phyloP scores from a whole-genome alignment of 2,888 invertebrate species.

The Tipula unca region DNA sequence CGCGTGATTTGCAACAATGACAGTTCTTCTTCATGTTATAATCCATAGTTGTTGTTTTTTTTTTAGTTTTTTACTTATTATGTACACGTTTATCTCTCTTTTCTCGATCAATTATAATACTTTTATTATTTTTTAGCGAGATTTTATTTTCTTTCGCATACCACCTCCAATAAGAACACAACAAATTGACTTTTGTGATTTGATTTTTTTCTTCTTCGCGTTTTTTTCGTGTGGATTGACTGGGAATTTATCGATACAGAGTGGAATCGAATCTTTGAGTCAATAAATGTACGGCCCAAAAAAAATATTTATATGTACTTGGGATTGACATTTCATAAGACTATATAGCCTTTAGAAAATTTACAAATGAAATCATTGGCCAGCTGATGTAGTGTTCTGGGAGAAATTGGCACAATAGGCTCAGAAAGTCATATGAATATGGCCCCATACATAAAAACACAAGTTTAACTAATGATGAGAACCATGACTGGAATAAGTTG shows the following conservation, averaged over 20 bases:
- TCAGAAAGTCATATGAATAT: too few species aligned
- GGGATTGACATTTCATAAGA: too few species aligned
- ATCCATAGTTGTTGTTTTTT: not conserved
- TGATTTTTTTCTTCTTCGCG: not conserved
- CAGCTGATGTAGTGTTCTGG: too few species aligned
- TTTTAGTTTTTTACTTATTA: not conserved
- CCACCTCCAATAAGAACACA: conserved; percentile 2
- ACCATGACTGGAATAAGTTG: too few species aligned
- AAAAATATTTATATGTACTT: too few species aligned
- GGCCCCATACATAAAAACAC: too few species aligned
- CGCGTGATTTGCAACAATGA: conserved; percentile 18
- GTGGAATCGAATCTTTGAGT: not conserved
- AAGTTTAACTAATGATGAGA: too few species aligned
- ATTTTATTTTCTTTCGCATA: not conserved
- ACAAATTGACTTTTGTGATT: not conserved
- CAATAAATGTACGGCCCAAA: too few species aligned
- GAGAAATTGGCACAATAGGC: too few species aligned
- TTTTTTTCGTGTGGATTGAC: not conserved
- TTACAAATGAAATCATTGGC: too few species aligned
- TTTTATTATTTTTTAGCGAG: not conserved
- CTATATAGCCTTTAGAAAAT: too few species aligned
- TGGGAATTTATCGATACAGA: not conserved
- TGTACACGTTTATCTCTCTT: conserved; percentile 1
- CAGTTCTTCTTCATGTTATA: conserved; percentile 1
- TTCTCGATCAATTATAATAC: conserved; percentile 14